Conservation (phyloP, 1,140 invertebrate genomes). For the Melanaphis sacchari region DNA sequence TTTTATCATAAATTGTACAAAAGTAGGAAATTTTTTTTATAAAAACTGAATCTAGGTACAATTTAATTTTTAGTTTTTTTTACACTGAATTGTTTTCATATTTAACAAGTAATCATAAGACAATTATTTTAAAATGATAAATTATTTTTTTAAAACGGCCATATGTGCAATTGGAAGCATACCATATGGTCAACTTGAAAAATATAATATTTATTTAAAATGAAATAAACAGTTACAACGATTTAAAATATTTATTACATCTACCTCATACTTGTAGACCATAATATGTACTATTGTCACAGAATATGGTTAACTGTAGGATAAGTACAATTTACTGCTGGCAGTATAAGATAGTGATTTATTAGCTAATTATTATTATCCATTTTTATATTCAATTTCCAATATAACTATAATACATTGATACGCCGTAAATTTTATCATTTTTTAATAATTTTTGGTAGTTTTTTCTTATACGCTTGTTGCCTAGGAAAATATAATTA, state of each 20-base stretch:
- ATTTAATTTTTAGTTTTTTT: not conserved
- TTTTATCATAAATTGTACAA: not conserved
- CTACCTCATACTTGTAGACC: not conserved
- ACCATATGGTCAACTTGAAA: not conserved
- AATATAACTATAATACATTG: not conserved
- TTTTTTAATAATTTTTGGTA: not conserved
- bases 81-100: not conserved
- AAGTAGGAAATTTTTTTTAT: not conserved
- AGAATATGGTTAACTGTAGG: not conserved
- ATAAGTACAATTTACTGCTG: not conserved
- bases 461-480: not conserved
- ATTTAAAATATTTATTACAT: not conserved
- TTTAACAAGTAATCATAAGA: not conserved
- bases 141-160: not conserved
- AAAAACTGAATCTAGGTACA: not conserved
- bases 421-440: not conserved
- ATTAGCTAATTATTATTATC: not conserved
- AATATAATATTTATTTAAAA: not conserved
- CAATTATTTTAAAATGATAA: slow-evolving; percentile 18
- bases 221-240: not conserved
- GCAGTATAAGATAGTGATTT: not conserved
- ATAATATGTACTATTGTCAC: not conserved
- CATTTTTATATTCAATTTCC: not conserved
- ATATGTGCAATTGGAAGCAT: not conserved
- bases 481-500: not conserved